A percentile compares a stretch with the other conserved stretches of the same genome.
These are phyloP conservation scores for Dolichoris vasculosae DNA, from an alignment of 1,140 invertebrate genomes.

Conservation along the genomic window DNA sequence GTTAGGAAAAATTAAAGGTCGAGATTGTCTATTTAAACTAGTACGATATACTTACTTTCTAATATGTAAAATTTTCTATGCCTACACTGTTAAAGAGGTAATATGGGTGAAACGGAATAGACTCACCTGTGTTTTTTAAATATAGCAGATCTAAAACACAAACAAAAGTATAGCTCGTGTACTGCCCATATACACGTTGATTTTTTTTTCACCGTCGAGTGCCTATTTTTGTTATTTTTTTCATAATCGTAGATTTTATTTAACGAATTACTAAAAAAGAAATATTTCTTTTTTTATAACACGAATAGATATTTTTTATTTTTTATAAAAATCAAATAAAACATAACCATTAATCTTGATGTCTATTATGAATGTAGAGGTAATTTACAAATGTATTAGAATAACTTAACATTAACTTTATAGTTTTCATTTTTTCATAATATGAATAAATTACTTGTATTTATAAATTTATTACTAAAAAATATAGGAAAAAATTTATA, in stretches of 20 bases:
- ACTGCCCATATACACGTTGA: not conserved
- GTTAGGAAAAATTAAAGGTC: not conserved
- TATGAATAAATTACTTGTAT: too few relatives aligned
- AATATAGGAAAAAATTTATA: too few relatives aligned
- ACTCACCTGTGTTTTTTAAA: not conserved
- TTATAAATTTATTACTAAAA: too few relatives aligned
- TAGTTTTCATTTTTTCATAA: too few relatives aligned
- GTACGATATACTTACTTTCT: not conserved
- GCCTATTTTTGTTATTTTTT: not conserved
- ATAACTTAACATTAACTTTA: not conserved
- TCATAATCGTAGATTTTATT: not conserved
- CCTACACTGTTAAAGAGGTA: not conserved
- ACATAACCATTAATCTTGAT: not conserved
- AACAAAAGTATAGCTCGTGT: not conserved
- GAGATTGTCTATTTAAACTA: constrained; percentile 16
- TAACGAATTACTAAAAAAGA: constrained; percentile 12
- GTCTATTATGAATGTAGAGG: not conserved
- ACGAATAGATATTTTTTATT: not conserved
- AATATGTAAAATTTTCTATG: not conserved
- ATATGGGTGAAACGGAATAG: not conserved
- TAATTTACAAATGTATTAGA: not conserved
- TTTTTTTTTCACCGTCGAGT: not conserved
- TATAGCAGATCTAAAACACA: not conserved
- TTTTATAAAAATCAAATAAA: not conserved
- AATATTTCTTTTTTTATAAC: not conserved